phyloP scores from a whole-genome alignment of 2,888 invertebrate species.

The Leptopilina syphax region DNA sequence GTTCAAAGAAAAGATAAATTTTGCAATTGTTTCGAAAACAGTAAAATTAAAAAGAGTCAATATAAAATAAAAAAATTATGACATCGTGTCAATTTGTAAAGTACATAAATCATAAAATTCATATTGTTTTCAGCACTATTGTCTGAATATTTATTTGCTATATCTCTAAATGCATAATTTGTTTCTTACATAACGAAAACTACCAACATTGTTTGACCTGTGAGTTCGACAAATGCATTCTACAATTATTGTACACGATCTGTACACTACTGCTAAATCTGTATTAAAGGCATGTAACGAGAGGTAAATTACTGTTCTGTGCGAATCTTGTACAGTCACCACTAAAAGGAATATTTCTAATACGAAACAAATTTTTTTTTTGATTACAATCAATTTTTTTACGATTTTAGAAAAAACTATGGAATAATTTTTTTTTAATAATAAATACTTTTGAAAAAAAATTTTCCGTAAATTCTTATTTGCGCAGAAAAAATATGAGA shows the following conservation, averaged over 20 bases:
- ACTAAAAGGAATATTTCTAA: background rate
- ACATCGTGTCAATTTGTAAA: no score
- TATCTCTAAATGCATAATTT: background rate
- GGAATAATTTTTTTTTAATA: no score
- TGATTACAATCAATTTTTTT: no score
- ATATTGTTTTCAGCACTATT: background rate
- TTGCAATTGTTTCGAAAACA: no score
- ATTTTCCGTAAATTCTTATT: no score
- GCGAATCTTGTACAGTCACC: slow-evolving; percentile 44
- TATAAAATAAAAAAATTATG: no score
- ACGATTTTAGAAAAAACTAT: no score
- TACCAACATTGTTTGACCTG: slow-evolving; percentile 9
- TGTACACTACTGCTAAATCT: slow-evolving; percentile 48
- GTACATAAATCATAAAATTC: background rate
- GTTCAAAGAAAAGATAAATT: no score
- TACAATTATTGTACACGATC: slow-evolving; percentile 24
- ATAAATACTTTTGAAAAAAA: no score
- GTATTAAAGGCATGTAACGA: slow-evolving; percentile 55
- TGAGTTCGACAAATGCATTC: slow-evolving; percentile 31
- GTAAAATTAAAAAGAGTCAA: no score
- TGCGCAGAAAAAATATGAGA: no score
- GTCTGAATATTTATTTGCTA: background rate
- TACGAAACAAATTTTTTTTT: no score
- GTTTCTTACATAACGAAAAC: slow-evolving; percentile 6
- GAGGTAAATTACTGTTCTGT: slow-evolving; percentile 57